Evolutionary conservation across 2,888 invertebrate species (phyloP).

Genomic region (Rugalucina vietnamica): DNA sequence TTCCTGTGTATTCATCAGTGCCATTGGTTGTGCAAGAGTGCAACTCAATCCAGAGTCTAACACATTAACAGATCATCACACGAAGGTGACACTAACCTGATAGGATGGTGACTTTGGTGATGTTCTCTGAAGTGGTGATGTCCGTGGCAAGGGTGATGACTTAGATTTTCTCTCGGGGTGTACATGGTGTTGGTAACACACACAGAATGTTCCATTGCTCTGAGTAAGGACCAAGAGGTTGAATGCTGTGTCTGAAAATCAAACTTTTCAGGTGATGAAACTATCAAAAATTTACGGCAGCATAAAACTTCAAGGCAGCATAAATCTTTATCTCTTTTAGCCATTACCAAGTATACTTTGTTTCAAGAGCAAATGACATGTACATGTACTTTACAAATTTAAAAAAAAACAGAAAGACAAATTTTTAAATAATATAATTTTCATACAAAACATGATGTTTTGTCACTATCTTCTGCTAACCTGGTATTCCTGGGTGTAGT

Average conservation of each 20-base stretch:
- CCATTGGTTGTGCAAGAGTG: no score
- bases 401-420: background rate
- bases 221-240: slow-evolving; percentile 76
- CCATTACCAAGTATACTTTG: background rate
- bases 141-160: slow-evolving; percentile 56
- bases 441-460: background rate
- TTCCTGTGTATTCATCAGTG: no score
- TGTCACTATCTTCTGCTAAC: slow-evolving; percentile 60
- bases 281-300: background rate
- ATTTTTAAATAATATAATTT: background rate
- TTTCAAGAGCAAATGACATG: background rate
- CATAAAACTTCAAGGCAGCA: background rate
- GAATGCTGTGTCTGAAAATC: slow-evolving; percentile 70
- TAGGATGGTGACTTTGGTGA: slow-evolving; percentile 37
- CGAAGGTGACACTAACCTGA: slow-evolving; percentile 2
- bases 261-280: slow-evolving; percentile 17
- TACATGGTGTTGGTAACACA: slow-evolving; percentile 77
- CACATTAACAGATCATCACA: no score
- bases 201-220: slow-evolving; percentile 77
- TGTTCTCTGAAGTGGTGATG: slow-evolving; percentile 51
- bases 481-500: slow-evolving; percentile 77
- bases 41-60: no score
- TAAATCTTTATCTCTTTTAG: background rate
- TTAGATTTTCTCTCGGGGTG: slow-evolving; percentile 35
- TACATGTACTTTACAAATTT: background rate